Conservation (phyloP, 2,797 vertebrate species). For the Acanthurus leucopareius region DNA sequence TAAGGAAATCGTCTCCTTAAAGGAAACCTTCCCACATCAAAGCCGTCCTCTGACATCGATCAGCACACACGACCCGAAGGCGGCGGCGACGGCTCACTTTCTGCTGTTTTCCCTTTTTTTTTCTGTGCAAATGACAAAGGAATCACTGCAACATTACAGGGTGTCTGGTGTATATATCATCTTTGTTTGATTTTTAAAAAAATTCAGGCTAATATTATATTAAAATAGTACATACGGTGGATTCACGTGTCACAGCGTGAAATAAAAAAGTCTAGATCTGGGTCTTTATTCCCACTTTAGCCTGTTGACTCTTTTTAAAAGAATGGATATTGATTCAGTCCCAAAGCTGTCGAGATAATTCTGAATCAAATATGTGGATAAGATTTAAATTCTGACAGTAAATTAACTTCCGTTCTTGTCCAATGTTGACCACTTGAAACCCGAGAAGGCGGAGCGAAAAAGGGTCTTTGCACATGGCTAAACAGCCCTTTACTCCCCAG, state of each 20-base stretch:
- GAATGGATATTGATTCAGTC: background rate
- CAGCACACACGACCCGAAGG: conserved; percentile 45
- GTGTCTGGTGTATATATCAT: background rate
- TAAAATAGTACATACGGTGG: too few relatives aligned
- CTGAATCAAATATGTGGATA: background rate
- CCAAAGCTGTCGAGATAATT: background rate
- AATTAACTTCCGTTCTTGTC: background rate
- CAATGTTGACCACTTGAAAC: conserved; percentile 39
- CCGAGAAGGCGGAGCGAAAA: conserved; percentile 15
- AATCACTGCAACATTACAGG: background rate
- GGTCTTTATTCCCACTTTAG: background rate
- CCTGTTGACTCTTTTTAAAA: background rate
- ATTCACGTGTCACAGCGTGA: background rate
- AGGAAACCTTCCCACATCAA: conserved; percentile 58
- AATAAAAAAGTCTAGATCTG: background rate
- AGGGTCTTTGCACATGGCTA: conserved; percentile 24
- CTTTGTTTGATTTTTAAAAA: conserved; percentile 9
- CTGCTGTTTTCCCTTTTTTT: conserved; percentile 18
- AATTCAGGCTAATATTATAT: too few relatives aligned
- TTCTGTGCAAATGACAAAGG: conserved; percentile 2
- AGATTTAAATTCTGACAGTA: conserved; percentile 1
- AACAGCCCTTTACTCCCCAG: conserved; percentile 34
- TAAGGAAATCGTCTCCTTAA: conserved; percentile 37
- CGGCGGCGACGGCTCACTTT: conserved; percentile 15
- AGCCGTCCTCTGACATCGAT: conserved; percentile 43